Conservation (phyloP, 2,888 invertebrate genomes). For the Masnerella sp. region DNA sequence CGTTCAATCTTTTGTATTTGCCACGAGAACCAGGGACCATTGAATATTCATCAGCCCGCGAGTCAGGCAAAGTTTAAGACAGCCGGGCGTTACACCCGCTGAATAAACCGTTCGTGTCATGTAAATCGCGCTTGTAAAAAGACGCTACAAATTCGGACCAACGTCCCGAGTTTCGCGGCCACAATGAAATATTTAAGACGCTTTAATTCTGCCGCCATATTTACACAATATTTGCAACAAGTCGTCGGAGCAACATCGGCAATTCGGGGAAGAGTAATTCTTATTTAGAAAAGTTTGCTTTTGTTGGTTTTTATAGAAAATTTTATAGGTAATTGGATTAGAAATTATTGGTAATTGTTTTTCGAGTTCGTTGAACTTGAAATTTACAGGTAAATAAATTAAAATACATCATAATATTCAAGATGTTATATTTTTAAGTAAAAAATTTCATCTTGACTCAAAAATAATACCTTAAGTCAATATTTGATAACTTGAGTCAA, state of each 20-base stretch:
- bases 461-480: no score
- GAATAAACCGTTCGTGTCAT: slow-evolving; percentile 49
- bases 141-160: slow-evolving; percentile 40
- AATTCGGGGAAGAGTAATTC: no score
- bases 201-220: slow-evolving; percentile 9
- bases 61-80: slow-evolving; percentile 59
- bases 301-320: no score
- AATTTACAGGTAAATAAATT: no score
- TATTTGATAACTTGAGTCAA: no score
- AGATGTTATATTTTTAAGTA: no score
- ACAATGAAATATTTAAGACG: slow-evolving; percentile 37
- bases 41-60: slow-evolving; percentile 60
- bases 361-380: no score
- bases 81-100: slow-evolving; percentile 46
- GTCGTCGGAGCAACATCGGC: not conserved
- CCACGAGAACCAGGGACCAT: slow-evolving; percentile 52
- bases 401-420: no score
- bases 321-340: no score
- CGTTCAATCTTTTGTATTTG: slow-evolving; percentile 61
- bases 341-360: no score
- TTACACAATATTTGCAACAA: slow-evolving; percentile 20
- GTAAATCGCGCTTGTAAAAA: slow-evolving; percentile 56
- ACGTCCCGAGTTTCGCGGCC: slow-evolving; percentile 14
- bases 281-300: no score
- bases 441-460: no score